Base-by-base conservation (phyloP, 2,113 vertebrate species). In the Cephalopholis sonnerati region DNA sequence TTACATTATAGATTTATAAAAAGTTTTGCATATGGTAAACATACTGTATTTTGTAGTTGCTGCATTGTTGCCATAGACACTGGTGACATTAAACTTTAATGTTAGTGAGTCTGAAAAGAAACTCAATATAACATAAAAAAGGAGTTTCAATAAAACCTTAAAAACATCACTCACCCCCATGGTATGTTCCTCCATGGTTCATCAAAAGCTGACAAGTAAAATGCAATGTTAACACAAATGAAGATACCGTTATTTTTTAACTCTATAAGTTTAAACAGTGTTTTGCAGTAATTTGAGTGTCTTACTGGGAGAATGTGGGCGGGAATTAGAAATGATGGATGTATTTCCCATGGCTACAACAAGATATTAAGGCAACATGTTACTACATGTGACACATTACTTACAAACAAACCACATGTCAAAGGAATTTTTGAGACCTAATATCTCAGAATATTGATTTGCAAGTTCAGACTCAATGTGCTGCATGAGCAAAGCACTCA, bases 111-210 rank as follows among this genome's bases (percentile, higher is more conserved):
- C 46, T 48, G 15, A 15, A 13, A 48, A 48, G 0, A 13, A 48
- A 15, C 15, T 3, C 46, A 15, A 16, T 2, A 48, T 2, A 15
- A 16, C 15, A 3, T 16, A 13, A 15, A 46, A 15, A 16, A 48
- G 46, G 13, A 48, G 11, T 4, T 15, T 50, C 39, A 10, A 41
- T 7, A 55, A 41, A 41, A 10, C 16, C 55, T 15, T 70, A 9
- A 39, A 39, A 22, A 67, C 22, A 68, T 36, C 3, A 41, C 69
- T 71, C 22, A 71, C 54, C 69, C 50, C 69, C n/a, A 72, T 11
- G 0, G 2, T 13, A 72, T 2, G 0, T 1, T 13, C 39, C 69
- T 46, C 69, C 69, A 72, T 13, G 18, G 4, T 27, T 11, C 5
- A 6, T 22, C 5, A 9, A 57, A 71, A 55, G 15, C 32, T 71